Conservation (phyloP, 2,888 invertebrate species). For the Orchesella flavescens region DNA sequence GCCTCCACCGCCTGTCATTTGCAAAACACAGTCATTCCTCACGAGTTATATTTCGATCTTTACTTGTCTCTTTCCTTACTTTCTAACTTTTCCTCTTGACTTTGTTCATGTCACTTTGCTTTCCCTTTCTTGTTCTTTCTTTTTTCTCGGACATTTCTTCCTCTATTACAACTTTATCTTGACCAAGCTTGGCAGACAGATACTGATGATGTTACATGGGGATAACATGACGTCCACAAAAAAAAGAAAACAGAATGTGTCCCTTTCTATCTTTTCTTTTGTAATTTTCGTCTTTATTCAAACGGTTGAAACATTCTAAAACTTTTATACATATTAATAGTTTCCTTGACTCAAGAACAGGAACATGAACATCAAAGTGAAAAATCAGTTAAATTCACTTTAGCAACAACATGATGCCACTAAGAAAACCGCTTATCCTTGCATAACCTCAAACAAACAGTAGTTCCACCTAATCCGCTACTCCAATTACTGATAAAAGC, state of each 20-base stretch:
- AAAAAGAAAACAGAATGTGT: constrained; percentile 28
- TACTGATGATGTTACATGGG: constrained; percentile 53
- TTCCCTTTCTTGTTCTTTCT: constrained; percentile 41
- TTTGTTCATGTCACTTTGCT: constrained; percentile 53
- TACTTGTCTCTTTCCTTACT: constrained; percentile 64
- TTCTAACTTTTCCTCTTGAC: constrained; percentile 58
- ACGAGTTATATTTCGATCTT: constrained; percentile 72
- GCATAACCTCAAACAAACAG: too few relatives aligned
- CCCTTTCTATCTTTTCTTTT: constrained; percentile 10
- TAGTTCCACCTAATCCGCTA: too few relatives aligned
- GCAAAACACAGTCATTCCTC: constrained; percentile 72
- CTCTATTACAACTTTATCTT: constrained; percentile 41
- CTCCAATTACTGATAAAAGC: too few relatives aligned
- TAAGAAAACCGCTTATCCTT: too few relatives aligned
- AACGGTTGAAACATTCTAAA: background rate
- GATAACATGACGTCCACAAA: constrained; percentile 28
- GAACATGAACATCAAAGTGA: background rate
- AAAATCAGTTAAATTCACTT: background rate
- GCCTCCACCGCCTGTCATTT: constrained; percentile 72
- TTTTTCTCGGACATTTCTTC: constrained; percentile 37
- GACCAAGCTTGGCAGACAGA: constrained; percentile 45
- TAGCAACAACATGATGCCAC: too few relatives aligned
- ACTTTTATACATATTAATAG: background rate
- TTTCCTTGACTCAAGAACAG: background rate
- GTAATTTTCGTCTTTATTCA: constrained; percentile 8